Conservation (phyloP, 2,888 invertebrate species). For the Chaetogeoica ovagalla region DNA sequence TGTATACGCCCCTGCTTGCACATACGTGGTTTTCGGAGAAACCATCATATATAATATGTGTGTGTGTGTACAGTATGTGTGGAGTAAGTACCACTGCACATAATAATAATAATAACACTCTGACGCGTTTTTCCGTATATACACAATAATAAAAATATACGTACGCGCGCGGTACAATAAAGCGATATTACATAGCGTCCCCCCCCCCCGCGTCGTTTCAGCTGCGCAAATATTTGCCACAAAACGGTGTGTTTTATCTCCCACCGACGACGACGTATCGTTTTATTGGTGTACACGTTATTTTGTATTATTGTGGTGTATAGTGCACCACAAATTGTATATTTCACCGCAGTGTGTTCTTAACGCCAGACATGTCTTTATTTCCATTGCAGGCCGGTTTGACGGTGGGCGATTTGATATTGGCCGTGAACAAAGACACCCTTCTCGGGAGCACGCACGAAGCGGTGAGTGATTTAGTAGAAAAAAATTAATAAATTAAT, state of each 20-base stretch:
- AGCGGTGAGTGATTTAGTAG: slow-evolving; percentile 66
- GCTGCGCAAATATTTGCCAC: slow-evolving; percentile 42
- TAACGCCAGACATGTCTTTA: slow-evolving; percentile 30
- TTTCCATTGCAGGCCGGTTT: slow-evolving; percentile 76
- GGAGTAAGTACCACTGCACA: too few species aligned
- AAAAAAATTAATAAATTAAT: too few species aligned
- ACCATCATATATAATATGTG: too few species aligned
- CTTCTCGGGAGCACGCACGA: slow-evolving; percentile 84
- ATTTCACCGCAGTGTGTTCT: not conserved
- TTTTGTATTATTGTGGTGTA: too few species aligned
- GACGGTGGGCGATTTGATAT: slow-evolving; percentile 95
- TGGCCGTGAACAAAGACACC: slow-evolving; percentile 93
- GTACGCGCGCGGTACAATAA: not conserved
- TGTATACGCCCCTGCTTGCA: too few species aligned
- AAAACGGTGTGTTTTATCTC: slow-evolving; percentile 21
- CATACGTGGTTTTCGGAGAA: too few species aligned
- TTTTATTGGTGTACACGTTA: too few species aligned
- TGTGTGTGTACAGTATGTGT: too few species aligned
- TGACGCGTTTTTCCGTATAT: not conserved
- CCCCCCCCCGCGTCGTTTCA: slow-evolving; percentile 28
- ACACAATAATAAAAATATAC: slow-evolving; percentile 16
- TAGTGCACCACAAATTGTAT: not conserved
- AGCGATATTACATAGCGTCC: not conserved
- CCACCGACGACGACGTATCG: not conserved
- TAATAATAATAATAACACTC: too few species aligned